These are phyloP conservation scores for Ctenochaetus hawaiiensis DNA, from an alignment of 2,797 vertebrate genomes.

Conservation along the genomic window DNA sequence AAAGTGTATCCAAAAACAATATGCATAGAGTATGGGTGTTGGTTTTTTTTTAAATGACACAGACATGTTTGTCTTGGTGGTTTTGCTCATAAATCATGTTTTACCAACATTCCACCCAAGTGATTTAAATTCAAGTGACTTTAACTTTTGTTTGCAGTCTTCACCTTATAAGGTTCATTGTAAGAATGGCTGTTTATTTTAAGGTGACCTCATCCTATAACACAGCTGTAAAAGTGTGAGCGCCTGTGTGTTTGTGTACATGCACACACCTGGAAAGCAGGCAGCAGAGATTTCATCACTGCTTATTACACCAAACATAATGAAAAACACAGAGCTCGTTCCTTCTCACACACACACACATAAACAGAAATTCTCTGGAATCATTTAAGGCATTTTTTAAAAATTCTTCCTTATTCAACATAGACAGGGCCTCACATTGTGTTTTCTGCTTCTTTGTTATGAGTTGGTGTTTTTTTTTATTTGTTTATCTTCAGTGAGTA, in stretches of 20 bases:
- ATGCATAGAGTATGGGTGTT: not conserved
- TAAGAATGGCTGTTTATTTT: slow-evolving; percentile 49
- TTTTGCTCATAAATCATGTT: slow-evolving; percentile 3
- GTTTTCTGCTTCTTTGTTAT: slow-evolving; percentile 15
- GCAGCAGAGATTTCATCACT: slow-evolving; percentile 53
- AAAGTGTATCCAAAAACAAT: not conserved
- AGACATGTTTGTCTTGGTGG: not conserved
- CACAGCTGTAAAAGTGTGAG: slow-evolving; percentile 39
- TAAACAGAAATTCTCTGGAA: slow-evolving; percentile 41
- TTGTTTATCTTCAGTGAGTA: slow-evolving; percentile 30
- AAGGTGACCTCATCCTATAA: slow-evolving; percentile 66
- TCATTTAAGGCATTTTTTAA: slow-evolving; percentile 30
- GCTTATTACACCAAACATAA: slow-evolving; percentile 63
- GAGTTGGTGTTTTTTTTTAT: slow-evolving; percentile 28
- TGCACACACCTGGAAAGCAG: slow-evolving; percentile 44
- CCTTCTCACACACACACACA: slow-evolving; percentile 27
- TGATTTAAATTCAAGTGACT: slow-evolving; percentile 7
- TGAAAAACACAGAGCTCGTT: slow-evolving; percentile 63
- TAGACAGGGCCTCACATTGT: slow-evolving; percentile 22
- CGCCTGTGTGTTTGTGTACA: not conserved
- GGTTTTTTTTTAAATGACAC: slow-evolving; percentile 1
- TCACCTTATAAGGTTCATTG: slow-evolving; percentile 54
- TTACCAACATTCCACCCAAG: slow-evolving; percentile 15
- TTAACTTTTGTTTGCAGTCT: slow-evolving; percentile 25
- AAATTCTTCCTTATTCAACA: slow-evolving; percentile 4